These are phyloP conservation scores for Pammene fasciana DNA, from an alignment of 2,888 invertebrate species.

Conservation along the genomic window DNA sequence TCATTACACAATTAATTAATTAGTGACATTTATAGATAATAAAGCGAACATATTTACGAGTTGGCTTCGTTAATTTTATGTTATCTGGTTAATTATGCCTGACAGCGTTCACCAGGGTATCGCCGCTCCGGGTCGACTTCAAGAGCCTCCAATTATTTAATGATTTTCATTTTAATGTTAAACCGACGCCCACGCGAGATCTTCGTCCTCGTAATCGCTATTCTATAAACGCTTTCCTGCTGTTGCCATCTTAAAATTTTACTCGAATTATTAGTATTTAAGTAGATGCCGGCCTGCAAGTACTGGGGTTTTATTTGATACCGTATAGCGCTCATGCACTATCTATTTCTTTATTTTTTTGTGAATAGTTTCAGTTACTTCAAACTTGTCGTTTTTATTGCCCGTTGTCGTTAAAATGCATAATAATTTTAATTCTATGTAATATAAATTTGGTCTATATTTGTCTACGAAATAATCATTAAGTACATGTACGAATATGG, in stretches of 20 bases:
- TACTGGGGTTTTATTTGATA: too few species aligned
- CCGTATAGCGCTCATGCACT: too few species aligned
- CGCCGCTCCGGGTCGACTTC: constrained; percentile 51
- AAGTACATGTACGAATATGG: too few species aligned
- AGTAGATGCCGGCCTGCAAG: too few species aligned
- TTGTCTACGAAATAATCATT: too few species aligned
- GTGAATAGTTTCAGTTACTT: too few species aligned
- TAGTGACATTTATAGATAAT: constrained; percentile 81
- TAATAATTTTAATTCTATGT: too few species aligned
- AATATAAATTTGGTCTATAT: too few species aligned
- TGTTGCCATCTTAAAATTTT: not conserved
- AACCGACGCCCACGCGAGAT: constrained; percentile 12
- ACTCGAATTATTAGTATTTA: too few species aligned
- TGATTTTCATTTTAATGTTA: constrained; percentile 20
- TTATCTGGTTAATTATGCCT: constrained; percentile 76
- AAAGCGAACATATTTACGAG: constrained; percentile 78
- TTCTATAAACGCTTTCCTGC: not conserved
- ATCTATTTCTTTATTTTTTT: too few species aligned
- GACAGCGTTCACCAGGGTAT: constrained; percentile 57
- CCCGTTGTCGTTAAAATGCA: too few species aligned
- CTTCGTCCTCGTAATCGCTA: not conserved
- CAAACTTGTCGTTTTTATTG: too few species aligned
- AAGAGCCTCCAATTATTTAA: constrained; percentile 32
- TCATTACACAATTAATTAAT: constrained; percentile 82
- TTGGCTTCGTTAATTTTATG: constrained; percentile 77